Evolutionary conservation across 2,888 invertebrate species (phyloP), one percentile per base, ranked within the genome.

Genomic region (Cerastoderma edule): DNA sequence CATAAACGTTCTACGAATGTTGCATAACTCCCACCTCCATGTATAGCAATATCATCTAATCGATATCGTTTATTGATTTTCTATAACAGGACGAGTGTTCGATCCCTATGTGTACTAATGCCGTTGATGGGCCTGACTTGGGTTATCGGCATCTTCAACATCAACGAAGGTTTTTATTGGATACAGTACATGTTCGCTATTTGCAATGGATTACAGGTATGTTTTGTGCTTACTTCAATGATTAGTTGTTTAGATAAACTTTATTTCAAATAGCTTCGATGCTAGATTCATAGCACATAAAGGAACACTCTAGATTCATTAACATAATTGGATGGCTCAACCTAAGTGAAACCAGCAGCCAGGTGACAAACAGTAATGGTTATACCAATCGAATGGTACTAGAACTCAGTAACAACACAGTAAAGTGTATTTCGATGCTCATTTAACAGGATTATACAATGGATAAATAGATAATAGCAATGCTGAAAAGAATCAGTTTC

Each of bases 131-230:
- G 78, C 13, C 28, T 70, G 2, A 71, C 78, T 3, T 78, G 78
- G 78, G 54, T 79, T 13, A 35, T 75, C 16, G 79, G 79, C 19
- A 75, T 75, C 28, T 63, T 79, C 13, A 72, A 75, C 48, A 39
- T 79, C 6, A 68, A 69, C 44, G 60, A 72, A 16, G 63, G 66
- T 39, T 66, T 76, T 5, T 19, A 35, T 22, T 70, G 69, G 48
- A 68, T 71, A 30, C 79, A 80, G 64, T 80, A 73, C 71, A n/a
- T 76, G 28, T 80, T 80, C 32, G 67, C 80, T 8, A 63, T 80
- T 19, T 56, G 71, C 27, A 80, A 76, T 63, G 71, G 76, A 27
- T 54, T 80, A 27, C 80, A 80, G 76, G 80, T 80, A 57, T 35
- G 44, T 54, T 24, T 16, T 13, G n/a, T 13, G 8, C 16, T 13